Evolutionary conservation across 2,888 invertebrate genomes (phyloP), one percentile per base, ranked within the genome.

Genomic region (Zaprionus lineosus): DNA sequence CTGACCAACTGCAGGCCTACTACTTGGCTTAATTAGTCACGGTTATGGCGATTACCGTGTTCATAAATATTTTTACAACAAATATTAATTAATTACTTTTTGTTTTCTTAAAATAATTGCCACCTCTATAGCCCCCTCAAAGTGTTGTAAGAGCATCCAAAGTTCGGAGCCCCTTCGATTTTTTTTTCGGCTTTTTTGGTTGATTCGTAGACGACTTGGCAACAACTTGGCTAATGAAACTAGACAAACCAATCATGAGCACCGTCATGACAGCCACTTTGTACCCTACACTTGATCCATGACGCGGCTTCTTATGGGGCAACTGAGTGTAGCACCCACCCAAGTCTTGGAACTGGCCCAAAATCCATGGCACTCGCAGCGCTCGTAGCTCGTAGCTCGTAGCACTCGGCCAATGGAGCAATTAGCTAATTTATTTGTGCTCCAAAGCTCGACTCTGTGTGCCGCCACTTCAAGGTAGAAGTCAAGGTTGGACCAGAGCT

Each of bases 401-500:
- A 24, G 59, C 28, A 51, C 59, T 37, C 39, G 55, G 43, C 19
- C 64, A 46, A 39, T 36, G 3, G 55, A 68, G 53, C 70, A 82
- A 78, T 78, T 75, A 70, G 64, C 64, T 40, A 39, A 57, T 63
- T 44, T 53, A 48, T 50, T 18, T 52, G n/a, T 26, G n/a, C 33
- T 39, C 24, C 28, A 28, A 31, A 8, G 16, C 44, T 43, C 39
- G 43, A 47, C 48, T 55, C 40, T 12, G 51, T 40, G 31, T 41
- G 36, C 50, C 43, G 39, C 43, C 41, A 40, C 39, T 47, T 66
- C 56, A 69, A 84, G 83, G 85, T 81, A 63, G 81, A 82, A 84
- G 86, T 84, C 84, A 84, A 84, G 86, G 84, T 61, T 77, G 46
- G 29, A 43, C 12, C 48, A 24, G 16, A 39, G 26, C 29, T 19